A percentile compares a stretch with the other conserved stretches of the same genome.
Conservation (phyloP, 2,797 vertebrate genomes). For the Neomorphus geoffroyi region DNA sequence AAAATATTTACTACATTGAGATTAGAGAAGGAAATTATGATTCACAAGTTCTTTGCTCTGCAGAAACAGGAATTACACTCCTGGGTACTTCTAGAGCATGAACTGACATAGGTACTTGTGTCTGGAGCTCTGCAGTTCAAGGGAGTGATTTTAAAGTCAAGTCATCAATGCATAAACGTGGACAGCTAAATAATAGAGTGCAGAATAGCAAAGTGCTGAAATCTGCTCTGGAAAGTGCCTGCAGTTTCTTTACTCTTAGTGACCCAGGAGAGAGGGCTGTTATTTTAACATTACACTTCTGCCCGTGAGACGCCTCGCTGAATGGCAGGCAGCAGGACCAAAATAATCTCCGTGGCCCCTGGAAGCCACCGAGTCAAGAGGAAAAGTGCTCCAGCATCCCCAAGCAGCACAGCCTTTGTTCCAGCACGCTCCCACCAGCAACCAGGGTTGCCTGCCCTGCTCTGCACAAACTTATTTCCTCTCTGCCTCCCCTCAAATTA, state of each 20-base stretch:
- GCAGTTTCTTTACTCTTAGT: background rate
- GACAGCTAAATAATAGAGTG: constrained; percentile 22
- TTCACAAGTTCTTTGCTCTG: background rate
- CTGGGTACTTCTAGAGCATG: background rate
- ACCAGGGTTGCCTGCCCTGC: background rate
- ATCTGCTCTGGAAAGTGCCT: background rate
- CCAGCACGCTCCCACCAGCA: background rate
- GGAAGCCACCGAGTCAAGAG: background rate
- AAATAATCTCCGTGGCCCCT: background rate
- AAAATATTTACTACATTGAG: background rate
- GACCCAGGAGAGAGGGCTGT: background rate
- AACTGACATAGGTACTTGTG: background rate
- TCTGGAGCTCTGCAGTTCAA: constrained; percentile 11
- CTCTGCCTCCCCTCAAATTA: constrained; percentile 38
- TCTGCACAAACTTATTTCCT: background rate
- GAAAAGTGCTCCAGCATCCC: constrained; percentile 1
- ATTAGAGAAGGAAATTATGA: background rate
- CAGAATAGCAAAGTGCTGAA: background rate
- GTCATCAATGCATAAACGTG: constrained; percentile 1
- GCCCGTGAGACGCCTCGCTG: background rate
- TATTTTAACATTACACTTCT: constrained; percentile 12
- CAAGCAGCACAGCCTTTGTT: background rate
- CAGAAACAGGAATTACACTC: background rate
- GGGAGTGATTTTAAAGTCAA: constrained; percentile 10
- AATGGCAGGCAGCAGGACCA: background rate